phyloP scores from a whole-genome alignment of 2,797 vertebrate genomes.

The Chaetophractus vellerosus region DNA sequence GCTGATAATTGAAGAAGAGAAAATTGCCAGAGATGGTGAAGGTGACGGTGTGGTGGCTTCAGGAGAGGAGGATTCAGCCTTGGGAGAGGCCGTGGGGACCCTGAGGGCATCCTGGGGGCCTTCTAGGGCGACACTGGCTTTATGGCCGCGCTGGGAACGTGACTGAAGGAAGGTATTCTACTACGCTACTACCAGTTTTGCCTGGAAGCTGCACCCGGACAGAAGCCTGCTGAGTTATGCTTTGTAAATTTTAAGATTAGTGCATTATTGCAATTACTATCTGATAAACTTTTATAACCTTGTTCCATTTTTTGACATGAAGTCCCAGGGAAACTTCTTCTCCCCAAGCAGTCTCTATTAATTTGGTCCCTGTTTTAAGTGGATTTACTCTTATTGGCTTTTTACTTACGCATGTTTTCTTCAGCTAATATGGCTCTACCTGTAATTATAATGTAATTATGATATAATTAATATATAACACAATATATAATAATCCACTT shows the following conservation, averaged over 20 bases:
- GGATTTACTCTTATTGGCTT: neutral
- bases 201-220: neutral
- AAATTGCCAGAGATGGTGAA: neutral
- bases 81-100: no score
- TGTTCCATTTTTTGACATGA: neutral
- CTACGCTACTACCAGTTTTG: neutral
- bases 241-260: neutral
- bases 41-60: neutral
- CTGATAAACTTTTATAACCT: neutral
- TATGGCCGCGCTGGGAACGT: neutral
- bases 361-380: neutral
- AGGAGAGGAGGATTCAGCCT: no score
- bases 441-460: no score
- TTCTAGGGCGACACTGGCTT: neutral
- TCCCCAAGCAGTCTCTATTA: neutral
- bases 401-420: neutral
- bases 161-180: no score
- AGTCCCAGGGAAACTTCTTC: neutral
- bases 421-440: neutral
- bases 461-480: no score
- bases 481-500: neutral
- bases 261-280: neutral
- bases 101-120: neutral
- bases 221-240: neutral
- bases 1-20: neutral